A percentile compares a stretch with the other conserved stretches of the same genome.
These are phyloP conservation scores for Papilio protenor DNA, from an alignment of 2,888 invertebrate genomes.

Conservation along the genomic window DNA sequence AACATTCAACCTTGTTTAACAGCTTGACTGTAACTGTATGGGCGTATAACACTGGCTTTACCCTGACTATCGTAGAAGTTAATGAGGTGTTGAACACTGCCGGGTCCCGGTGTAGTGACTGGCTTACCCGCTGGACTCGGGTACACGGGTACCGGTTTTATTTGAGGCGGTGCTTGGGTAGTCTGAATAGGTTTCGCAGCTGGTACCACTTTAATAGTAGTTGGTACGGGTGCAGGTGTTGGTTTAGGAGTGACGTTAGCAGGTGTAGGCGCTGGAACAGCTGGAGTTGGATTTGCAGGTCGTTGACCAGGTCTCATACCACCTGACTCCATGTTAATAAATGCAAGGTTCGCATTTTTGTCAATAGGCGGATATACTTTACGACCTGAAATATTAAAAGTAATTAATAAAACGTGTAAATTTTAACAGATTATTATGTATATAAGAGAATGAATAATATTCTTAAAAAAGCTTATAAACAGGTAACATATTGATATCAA, in stretches of 20 bases:
- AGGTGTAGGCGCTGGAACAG: slow-evolving; percentile 47
- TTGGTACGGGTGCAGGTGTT: slow-evolving; percentile 46
- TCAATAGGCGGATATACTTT: slow-evolving; percentile 65
- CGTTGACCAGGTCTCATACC: slow-evolving; percentile 51
- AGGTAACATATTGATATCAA: background rate
- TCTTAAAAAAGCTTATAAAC: background rate
- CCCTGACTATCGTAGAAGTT: slow-evolving; percentile 77
- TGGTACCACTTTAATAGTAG: slow-evolving; percentile 47
- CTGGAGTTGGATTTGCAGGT: slow-evolving; percentile 45
- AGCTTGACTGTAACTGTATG: slow-evolving; percentile 76
- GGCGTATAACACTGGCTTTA: slow-evolving; percentile 73
- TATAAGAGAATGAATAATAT: background rate
- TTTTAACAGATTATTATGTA: background rate
- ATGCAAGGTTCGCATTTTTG: slow-evolving; percentile 77
- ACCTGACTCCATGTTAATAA: slow-evolving; percentile 78
- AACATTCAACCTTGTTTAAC: slow-evolving; percentile 73
- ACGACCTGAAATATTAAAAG: slow-evolving; percentile 59
- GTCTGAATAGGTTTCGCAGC: slow-evolving; percentile 47
- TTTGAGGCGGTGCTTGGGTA: slow-evolving; percentile 54
- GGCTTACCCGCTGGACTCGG: slow-evolving; percentile 61
- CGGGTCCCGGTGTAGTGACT: slow-evolving; percentile 73
- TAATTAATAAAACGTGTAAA: background rate
- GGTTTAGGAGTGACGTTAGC: slow-evolving; percentile 47
- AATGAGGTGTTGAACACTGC: slow-evolving; percentile 72
- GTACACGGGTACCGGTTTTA: slow-evolving; percentile 67